Conservation (phyloP, 2,113 vertebrate genomes). For the Potamarius usumacintae region DNA sequence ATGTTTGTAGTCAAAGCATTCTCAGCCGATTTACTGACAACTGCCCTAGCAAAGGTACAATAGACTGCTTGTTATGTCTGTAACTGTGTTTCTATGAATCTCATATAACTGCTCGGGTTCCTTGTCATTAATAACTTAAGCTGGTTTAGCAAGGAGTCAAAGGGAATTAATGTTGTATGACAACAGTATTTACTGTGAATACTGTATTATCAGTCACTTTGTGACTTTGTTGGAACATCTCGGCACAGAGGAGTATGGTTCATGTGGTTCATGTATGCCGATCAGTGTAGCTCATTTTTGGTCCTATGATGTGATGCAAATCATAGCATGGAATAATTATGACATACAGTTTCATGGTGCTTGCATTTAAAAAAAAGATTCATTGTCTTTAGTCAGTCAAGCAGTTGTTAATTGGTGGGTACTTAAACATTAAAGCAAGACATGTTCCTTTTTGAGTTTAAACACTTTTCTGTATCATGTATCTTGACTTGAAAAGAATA, state of each 20-base stretch:
- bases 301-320: neutral
- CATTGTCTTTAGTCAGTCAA: neutral
- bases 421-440: neutral
- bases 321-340: neutral
- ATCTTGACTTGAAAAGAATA: neutral
- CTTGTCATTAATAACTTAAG: neutral
- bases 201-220: neutral
- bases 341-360: neutral
- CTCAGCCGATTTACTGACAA: too few species aligned
- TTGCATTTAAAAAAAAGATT: neutral
- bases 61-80: neutral
- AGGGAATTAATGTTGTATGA: neutral
- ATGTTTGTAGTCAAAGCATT: too few species aligned
- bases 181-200: neutral
- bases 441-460: neutral
- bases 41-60: neutral
- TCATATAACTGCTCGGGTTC: neutral
- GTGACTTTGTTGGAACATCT: neutral
- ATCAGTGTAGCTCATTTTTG: neutral
- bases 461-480: neutral
- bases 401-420: neutral
- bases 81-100: neutral
- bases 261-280: too few species aligned
- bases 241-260: neutral
- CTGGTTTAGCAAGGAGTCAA: neutral